Percentiles rank a stretch among this genome's conserved stretches.
Evolutionary conservation across 1,140 invertebrate genomes (phyloP).

Genomic region (Euschistus heros): DNA sequence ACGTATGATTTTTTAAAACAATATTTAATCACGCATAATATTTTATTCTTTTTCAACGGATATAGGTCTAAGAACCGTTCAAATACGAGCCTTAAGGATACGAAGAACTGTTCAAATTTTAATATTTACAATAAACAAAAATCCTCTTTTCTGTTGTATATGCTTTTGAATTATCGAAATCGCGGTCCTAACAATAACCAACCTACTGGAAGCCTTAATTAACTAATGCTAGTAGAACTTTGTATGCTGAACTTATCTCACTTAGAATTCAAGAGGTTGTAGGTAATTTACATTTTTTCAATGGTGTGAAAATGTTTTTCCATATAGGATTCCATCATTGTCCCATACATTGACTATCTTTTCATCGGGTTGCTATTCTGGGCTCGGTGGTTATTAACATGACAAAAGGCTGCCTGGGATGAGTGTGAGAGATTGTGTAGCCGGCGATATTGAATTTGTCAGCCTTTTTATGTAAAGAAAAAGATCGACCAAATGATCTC

Average conservation of each 20-base stretch:
- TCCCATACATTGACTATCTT: constrained; percentile 22
- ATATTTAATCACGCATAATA: no score
- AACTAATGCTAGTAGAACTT: constrained; percentile 10
- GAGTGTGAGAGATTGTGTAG: constrained; percentile 13
- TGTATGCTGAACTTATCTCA: constrained; percentile 12
- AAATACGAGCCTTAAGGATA: no score
- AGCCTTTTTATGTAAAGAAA: constrained; percentile 9
- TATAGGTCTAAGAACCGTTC: no score
- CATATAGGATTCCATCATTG: constrained; percentile 26
- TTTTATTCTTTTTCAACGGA: no score
- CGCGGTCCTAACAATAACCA: not conserved
- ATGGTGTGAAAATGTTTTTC: constrained; percentile 26
- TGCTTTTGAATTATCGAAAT: no score
- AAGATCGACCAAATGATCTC: constrained; percentile 5
- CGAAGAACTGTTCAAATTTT: no score
- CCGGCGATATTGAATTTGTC: constrained; percentile 25
- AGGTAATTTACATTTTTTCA: constrained; percentile 25
- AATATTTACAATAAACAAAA: no score
- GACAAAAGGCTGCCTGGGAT: constrained; percentile 12
- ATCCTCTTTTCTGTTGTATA: no score
- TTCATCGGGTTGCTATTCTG: constrained; percentile 15
- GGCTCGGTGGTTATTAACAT: constrained; percentile 18
- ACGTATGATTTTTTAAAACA: no score
- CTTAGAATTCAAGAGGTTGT: constrained; percentile 10
- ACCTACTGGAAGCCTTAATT: not conserved